Percentiles rank a stretch among this genome's conserved stretches.
Evolutionary conservation across 2,113 vertebrate species (phyloP).

Genomic region (Cichladusa arquata): DNA sequence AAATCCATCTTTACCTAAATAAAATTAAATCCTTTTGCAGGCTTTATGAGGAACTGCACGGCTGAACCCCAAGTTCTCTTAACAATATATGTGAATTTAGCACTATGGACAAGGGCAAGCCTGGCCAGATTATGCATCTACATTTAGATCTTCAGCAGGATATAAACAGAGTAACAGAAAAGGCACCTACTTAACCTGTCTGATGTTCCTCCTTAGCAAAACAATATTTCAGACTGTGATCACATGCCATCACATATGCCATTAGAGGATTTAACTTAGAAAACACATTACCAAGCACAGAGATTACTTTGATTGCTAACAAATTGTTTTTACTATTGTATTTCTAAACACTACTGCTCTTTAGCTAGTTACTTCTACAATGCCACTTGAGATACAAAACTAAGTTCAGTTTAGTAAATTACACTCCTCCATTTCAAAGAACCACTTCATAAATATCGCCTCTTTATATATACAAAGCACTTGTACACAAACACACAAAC

Average conservation of each 20-base stretch:
- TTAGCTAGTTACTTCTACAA: background rate
- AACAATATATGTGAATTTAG: background rate
- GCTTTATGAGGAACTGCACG: background rate
- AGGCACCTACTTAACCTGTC: background rate
- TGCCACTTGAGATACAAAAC: background rate
- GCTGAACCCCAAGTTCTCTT: background rate
- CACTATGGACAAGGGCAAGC: background rate
- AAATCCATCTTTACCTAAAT: background rate
- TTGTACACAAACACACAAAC: background rate
- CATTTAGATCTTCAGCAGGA: background rate
- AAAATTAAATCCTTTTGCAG: background rate
- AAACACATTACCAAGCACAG: background rate
- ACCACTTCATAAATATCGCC: background rate
- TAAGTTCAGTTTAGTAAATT: background rate
- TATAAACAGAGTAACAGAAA: background rate
- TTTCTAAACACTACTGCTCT: background rate
- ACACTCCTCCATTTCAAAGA: background rate
- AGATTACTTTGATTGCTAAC: background rate
- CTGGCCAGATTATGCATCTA: background rate
- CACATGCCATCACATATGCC: background rate
- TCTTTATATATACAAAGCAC: background rate
- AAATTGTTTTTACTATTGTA: background rate
- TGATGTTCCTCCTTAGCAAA: background rate
- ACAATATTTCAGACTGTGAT: background rate
- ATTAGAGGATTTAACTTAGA: background rate